These are phyloP conservation scores for Helleia helle DNA, from an alignment of 2,888 invertebrate genomes.

Conservation along the genomic window DNA sequence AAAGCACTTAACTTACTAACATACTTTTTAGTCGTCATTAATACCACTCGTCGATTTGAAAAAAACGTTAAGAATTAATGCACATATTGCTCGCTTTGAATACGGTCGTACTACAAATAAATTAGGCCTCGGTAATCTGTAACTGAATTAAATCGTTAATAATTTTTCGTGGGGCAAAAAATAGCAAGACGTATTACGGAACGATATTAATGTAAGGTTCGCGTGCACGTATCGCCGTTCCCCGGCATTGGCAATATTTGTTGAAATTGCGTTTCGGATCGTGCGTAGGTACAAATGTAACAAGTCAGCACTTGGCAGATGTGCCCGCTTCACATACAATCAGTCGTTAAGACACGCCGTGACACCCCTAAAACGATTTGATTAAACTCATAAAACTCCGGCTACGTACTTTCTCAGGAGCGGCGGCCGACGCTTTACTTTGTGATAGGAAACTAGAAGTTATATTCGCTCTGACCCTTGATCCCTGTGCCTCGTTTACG, in stretches of 20 bases:
- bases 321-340: conserved; percentile 50
- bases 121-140: not conserved
- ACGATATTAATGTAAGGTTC: conserved; percentile 15
- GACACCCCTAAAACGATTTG: conserved; percentile 62
- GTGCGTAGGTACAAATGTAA: conserved; percentile 24
- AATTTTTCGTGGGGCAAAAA: conserved; percentile 4
- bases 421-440: conserved; percentile 21
- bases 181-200: conserved; percentile 6
- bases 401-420: conserved; percentile 30
- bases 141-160: conserved; percentile 9
- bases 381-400: conserved; percentile 66
- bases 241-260: conserved; percentile 19
- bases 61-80: not conserved
- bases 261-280: conserved; percentile 26
- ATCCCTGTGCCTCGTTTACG: conserved; percentile 34
- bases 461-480: conserved; percentile 43
- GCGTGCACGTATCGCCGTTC: conserved; percentile 12
- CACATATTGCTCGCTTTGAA: not conserved
- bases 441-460: conserved; percentile 44
- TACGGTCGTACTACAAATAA: not conserved
- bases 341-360: conserved; percentile 49
- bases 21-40: not conserved
- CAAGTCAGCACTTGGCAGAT: conserved; percentile 52
- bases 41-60: not conserved
- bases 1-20: not conserved